A percentile compares a stretch with the other conserved stretches of the same genome.
Conservation (phyloP, 2,113 vertebrate genomes). For the Morone saxatilis region DNA sequence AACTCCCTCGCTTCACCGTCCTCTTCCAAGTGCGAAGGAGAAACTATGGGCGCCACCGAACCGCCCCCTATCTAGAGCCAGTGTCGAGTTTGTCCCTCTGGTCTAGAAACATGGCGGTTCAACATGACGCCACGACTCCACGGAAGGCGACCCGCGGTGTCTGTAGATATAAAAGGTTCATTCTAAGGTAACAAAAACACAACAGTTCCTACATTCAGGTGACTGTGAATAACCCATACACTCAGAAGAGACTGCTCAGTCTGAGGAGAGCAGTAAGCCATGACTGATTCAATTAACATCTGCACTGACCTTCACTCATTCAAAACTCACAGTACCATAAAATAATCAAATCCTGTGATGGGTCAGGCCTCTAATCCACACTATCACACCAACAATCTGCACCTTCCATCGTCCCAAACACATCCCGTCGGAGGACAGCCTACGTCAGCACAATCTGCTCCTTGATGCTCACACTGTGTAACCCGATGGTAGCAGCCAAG, state of each 20-base stretch:
- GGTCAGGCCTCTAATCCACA: constrained; percentile 36
- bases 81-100: no score
- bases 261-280: constrained; percentile 32
- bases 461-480: constrained; percentile 70
- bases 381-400: constrained; percentile 54
- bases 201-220: no score
- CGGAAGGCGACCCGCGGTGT: no score
- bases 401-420: constrained; percentile 45
- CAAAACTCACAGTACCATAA: constrained; percentile 42
- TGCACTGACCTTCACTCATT: constrained; percentile 63
- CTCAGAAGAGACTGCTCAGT: constrained; percentile 10
- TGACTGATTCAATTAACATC: constrained; percentile 67
- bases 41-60: no score
- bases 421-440: constrained; percentile 49
- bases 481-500: constrained; percentile 53
- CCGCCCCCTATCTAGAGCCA: no score
- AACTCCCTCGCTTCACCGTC: no score
- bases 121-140: no score
- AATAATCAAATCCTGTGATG: constrained; percentile 51
- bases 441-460: constrained; percentile 74
- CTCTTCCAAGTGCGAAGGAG: no score
- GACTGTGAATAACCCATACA: constrained; percentile 35
- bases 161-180: no score
- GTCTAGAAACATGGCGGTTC: no score
- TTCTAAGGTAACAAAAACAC: no score